Evolutionary conservation across 2,888 invertebrate genomes (phyloP), one percentile per base, ranked within the genome.

Genomic region (Omphaloscelis lunosa): DNA sequence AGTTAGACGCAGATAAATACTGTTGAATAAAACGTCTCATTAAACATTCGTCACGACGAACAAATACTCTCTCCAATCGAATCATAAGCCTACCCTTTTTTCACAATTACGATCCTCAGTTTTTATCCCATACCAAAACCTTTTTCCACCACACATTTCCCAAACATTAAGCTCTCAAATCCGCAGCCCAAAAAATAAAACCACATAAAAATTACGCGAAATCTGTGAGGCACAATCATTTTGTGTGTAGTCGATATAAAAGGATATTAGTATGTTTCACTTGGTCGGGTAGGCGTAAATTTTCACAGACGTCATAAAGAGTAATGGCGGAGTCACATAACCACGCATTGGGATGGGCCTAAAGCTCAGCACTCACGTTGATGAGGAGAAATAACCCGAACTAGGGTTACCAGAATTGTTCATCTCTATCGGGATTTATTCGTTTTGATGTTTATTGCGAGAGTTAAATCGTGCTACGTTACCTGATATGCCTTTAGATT

Each of bases 321-420:
- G 84, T 91, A 93, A 92, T 91, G 90, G 88, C 80, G 80, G 81
- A 83, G 89, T 89, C 91, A 91, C 91, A 89, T 86, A 80, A 80
- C 85, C 80, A 72, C 88, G 88, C 89, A 90, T 90, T 89, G 89
- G 88, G 85, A 79, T 79, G 72, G 72, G 66, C 75, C 69, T 85
- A 82, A 83, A 82, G 83, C 82, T 84, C 88, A 90, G 91, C 94
- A 95, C 95, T 95, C 92, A 91, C 88, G 86, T 91, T 94, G 94
- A 95, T 95, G 94, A 94, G 91, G 79, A 89, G 86, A 79, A 85
- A 89, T 89, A 88, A 86, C 88, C 83, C 78, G 80, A 71, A 76
- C 80, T 76, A 86, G 85, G 89, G 89, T 86, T 84, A 86, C 88
- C 89, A 86, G 85, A 89, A 89, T 87, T 80, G 77, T 80, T 79